Evolutionary conservation across 2,888 invertebrate species (phyloP).

Genomic region (Standfussiana lucernea): DNA sequence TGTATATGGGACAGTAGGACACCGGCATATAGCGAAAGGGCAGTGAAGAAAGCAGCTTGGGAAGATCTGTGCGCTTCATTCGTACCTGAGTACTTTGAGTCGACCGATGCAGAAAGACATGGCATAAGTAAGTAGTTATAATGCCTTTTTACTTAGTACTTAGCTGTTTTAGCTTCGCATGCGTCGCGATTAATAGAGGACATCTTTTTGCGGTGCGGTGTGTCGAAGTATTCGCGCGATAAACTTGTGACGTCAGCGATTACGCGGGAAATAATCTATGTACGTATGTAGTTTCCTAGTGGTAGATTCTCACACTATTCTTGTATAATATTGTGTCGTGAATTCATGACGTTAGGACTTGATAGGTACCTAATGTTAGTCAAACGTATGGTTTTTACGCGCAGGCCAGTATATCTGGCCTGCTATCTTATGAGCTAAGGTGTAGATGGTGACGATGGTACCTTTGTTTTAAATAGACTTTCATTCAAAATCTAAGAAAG

Average conservation of each 20-base stretch:
- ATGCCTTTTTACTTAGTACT: not conserved
- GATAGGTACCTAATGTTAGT: not conserved
- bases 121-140: constrained; percentile 15
- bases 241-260: constrained; percentile 9
- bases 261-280: not conserved
- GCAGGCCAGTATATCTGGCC: too few relatives aligned
- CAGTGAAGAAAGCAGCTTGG: constrained; percentile 34
- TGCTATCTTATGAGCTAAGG: too few relatives aligned
- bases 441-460: too few relatives aligned
- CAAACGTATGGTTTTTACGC: not conserved
- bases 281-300: not conserved
- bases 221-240: constrained; percentile 2
- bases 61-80: constrained; percentile 32
- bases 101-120: constrained; percentile 25
- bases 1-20: constrained; percentile 33
- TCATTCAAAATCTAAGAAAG: too few relatives aligned
- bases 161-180: not conserved
- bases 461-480: too few relatives aligned
- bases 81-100: constrained; percentile 13
- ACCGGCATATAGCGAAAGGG: constrained; percentile 33
- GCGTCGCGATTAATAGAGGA: not conserved
- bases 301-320: not conserved
- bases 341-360: not conserved
- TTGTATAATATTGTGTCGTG: not conserved
- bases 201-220: not conserved